A percentile compares a stretch with the other conserved stretches of the same genome.
Conservation (phyloP, 2,888 invertebrate species). For the Cistogaster globosa region DNA sequence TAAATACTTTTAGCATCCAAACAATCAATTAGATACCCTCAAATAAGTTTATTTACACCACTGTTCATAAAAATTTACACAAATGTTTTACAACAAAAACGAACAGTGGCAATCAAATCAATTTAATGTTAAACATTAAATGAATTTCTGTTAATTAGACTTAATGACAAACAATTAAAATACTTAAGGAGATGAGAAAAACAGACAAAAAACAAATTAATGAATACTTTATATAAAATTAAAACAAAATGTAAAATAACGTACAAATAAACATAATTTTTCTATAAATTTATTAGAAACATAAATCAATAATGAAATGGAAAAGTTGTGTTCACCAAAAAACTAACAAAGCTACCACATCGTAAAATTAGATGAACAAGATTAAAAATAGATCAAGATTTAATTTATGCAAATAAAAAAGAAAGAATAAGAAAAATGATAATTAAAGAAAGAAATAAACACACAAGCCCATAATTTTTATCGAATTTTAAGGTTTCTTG, state of each 20-base stretch:
- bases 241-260: background rate
- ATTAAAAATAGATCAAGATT: constrained; percentile 15
- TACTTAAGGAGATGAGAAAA: constrained; percentile 32
- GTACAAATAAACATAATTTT: constrained; percentile 31
- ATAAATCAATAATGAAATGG: constrained; percentile 58
- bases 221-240: constrained; percentile 21
- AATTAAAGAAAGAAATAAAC: background rate
- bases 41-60: constrained; percentile 13
- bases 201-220: constrained; percentile 5
- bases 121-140: constrained; percentile 74
- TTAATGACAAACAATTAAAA: constrained; percentile 69
- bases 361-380: constrained; percentile 45
- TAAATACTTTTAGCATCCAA: background rate
- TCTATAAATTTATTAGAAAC: constrained; percentile 7
- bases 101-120: constrained; percentile 67
- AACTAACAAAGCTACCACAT: constrained; percentile 41
- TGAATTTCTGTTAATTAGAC: constrained; percentile 75
- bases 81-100: constrained; percentile 38
- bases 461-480: too few relatives aligned
- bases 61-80: constrained; percentile 49
- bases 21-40: background rate
- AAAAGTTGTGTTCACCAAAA: constrained; percentile 53
- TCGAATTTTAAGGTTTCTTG: too few relatives aligned
- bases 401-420: constrained; percentile 30
- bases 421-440: background rate